phyloP scores from a whole-genome alignment of 2,888 invertebrate genomes.

The Callimorpha dominula region DNA sequence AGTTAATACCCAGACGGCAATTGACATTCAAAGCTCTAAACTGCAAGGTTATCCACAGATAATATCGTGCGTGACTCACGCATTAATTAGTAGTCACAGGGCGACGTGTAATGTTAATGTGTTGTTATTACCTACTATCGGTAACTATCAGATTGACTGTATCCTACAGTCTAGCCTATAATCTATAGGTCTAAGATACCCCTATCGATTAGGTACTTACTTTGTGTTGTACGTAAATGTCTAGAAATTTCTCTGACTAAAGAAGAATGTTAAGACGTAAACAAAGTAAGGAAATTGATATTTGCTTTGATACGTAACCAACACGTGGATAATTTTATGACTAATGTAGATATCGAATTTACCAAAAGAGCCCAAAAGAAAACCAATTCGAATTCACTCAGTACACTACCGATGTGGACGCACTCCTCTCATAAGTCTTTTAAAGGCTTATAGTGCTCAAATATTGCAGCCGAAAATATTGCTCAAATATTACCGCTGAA shows the following conservation, averaged over 20 bases:
- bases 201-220: background rate
- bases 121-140: constrained; percentile 18
- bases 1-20: constrained; percentile 11
- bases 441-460: no score
- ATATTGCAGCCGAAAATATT: no score
- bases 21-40: constrained; percentile 25
- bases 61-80: constrained; percentile 19
- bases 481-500: no score
- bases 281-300: background rate
- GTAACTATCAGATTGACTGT: constrained; percentile 20
- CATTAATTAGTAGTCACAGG: constrained; percentile 11
- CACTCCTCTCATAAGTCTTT: background rate
- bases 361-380: background rate
- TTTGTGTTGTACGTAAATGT: background rate
- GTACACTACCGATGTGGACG: background rate
- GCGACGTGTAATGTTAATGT: constrained; percentile 8
- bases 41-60: constrained; percentile 17
- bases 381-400: background rate
- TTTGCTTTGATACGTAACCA: background rate
- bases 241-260: background rate
- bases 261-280: background rate
- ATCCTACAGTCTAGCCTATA: no score
- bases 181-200: background rate
- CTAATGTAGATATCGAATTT: background rate
- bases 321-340: background rate